Evolutionary conservation across 53 echinoderm and acorn worm genomes (phyloP), one percentile per base, ranked within the genome.

Genomic region (Antedon mediterranea): DNA sequence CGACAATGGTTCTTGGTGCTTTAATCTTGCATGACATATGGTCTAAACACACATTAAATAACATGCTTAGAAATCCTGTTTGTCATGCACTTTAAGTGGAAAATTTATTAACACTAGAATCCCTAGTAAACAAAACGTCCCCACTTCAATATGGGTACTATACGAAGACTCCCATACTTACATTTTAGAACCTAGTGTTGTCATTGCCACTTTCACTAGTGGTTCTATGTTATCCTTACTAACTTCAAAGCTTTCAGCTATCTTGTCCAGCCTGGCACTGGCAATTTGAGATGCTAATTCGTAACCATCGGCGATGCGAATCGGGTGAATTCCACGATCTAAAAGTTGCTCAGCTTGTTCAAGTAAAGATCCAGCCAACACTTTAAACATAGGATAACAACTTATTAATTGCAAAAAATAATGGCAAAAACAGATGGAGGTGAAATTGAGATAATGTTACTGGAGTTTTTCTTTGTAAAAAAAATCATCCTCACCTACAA

Each of bases 111-210:
- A 13, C 23, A 37, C 4, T 37, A 4, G 11, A 37, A 37, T n/a
- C n/a, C n/a, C n/a, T n/a, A n/a, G n/a, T n/a, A n/a, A n/a, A n/a
- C n/a, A n/a, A n/a, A n/a, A n/a, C n/a, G n/a, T n/a, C n/a, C n/a
- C n/a, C n/a, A n/a, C n/a, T n/a, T n/a, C n/a, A n/a, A n/a, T n/a
- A n/a, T n/a, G n/a, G n/a, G n/a, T n/a, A n/a, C n/a, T n/a, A n/a
- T n/a, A n/a, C n/a, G n/a, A n/a, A n/a, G n/a, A n/a, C n/a, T n/a
- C n/a, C n/a, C n/a, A n/a, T n/a, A 85, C 81, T 91, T 78, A 94
- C 94, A 97, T 97, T 88, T 92, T 97, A 32, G 98, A 95, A 57
- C 98, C 90, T 29, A 97, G 86, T 28, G 98, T 92, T 28, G 98
- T 97, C 98, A 92, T 97, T 18, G 98, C 98, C 31, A 90, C 92